Percentiles rank a stretch among this genome's conserved stretches.
Conservation (phyloP, 1,140 invertebrate species). For the Cydia amplana region DNA sequence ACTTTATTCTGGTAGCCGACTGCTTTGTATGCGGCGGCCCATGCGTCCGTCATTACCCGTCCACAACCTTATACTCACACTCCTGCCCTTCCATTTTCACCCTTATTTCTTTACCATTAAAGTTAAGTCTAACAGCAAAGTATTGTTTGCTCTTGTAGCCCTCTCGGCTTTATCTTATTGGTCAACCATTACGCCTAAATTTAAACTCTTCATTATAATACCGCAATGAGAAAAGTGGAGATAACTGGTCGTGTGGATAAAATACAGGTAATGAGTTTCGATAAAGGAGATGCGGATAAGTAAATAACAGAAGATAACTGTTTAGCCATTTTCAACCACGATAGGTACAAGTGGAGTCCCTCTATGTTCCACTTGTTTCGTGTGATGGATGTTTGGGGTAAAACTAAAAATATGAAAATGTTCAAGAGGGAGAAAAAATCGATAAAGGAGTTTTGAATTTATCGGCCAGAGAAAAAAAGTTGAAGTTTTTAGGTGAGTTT, state of each 20-base stretch:
- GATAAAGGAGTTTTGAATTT: no score
- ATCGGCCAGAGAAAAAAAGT: no score
- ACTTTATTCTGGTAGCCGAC: constrained; percentile 79
- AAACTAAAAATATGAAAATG: no score
- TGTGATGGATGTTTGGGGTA: no score
- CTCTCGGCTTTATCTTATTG: constrained; percentile 78
- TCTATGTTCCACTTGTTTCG: not conserved
- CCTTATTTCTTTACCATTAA: constrained; percentile 46
- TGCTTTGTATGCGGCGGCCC: constrained; percentile 76
- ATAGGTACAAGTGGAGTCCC: not conserved
- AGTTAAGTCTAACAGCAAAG: constrained; percentile 35
- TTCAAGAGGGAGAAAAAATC: no score
- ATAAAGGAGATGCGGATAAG: constrained; percentile 64
- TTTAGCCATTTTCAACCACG: constrained; percentile 42
- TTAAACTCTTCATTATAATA: constrained; percentile 79
- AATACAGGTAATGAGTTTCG: constrained; percentile 77
- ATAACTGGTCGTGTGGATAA: constrained; percentile 73
- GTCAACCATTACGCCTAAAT: constrained; percentile 78
- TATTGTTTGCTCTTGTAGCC: constrained; percentile 51
- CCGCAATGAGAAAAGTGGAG: constrained; percentile 73
- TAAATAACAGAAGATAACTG: constrained; percentile 54
- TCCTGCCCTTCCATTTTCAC: constrained; percentile 36
- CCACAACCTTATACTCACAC: constrained; percentile 46
- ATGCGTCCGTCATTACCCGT: constrained; percentile 73
- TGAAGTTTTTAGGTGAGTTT: no score